Conservation (phyloP, 1,140 invertebrate genomes). For the Holotrichia oblita region DNA sequence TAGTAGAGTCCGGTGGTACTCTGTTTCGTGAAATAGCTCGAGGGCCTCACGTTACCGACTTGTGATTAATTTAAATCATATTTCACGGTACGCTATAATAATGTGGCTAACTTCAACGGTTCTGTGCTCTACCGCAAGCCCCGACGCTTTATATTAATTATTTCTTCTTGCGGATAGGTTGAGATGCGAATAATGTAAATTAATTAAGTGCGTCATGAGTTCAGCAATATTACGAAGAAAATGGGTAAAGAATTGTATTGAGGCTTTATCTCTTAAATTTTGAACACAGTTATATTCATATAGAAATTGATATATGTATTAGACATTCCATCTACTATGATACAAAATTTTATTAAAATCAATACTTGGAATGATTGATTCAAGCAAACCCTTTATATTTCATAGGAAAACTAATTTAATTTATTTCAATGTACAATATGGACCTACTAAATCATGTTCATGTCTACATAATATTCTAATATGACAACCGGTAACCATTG, state of each 20-base stretch:
- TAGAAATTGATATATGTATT: too few relatives aligned
- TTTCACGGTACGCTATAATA: constrained; percentile 7
- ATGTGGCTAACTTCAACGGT: constrained; percentile 11
- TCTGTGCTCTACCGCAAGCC: background rate
- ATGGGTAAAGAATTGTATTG: background rate
- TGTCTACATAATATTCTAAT: too few relatives aligned
- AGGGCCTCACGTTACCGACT: background rate
- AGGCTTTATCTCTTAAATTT: background rate
- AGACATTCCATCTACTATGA: too few relatives aligned
- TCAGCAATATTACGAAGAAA: background rate
- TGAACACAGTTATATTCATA: background rate
- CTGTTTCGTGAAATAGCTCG: background rate
- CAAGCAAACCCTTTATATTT: too few relatives aligned
- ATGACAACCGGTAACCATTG: too few relatives aligned
- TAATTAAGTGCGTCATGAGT: background rate
- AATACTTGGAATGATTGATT: too few relatives aligned
- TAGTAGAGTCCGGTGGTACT: background rate
- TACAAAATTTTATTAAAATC: too few relatives aligned
- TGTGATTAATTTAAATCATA: constrained; percentile 14
- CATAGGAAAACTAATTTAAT: too few relatives aligned
- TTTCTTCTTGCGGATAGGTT: background rate
- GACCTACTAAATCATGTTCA: too few relatives aligned
- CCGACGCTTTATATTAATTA: background rate
- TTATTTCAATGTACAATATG: too few relatives aligned
- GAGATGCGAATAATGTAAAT: background rate